phyloP scores from a whole-genome alignment of 1,140 invertebrate species.

The Temnothorax longispinosus region DNA sequence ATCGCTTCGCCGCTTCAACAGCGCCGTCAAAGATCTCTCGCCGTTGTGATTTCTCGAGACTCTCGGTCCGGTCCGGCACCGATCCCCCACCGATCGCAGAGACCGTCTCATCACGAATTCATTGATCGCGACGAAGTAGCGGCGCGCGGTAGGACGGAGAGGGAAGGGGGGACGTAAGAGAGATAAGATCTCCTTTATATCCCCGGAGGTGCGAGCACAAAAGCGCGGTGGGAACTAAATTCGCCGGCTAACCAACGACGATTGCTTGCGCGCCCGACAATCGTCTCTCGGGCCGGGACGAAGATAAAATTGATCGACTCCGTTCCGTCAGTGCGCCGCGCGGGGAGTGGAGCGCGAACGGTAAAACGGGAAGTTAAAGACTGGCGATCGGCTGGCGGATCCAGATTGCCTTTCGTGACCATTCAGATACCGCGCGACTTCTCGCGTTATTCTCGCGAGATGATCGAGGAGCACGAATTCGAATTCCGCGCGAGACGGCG shows the following conservation, averaged over 20 bases:
- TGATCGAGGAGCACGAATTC: neutral
- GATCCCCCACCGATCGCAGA: neutral
- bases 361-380: constrained; percentile 27
- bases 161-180: neutral
- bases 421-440: neutral
- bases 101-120: constrained; percentile 52
- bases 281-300: constrained; percentile 21
- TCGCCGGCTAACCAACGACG: constrained; percentile 53
- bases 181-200: constrained; percentile 53
- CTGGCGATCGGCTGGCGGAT: constrained; percentile 4
- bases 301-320: constrained; percentile 56
- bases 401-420: constrained; percentile 16
- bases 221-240: constrained; percentile 49
- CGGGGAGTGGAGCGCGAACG: neutral
- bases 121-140: constrained; percentile 36
- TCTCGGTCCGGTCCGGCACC: neutral
- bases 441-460: constrained; percentile 9
- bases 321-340: neutral
- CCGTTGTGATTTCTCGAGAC: constrained; percentile 26
- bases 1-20: neutral
- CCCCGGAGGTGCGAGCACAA: constrained; percentile 31
- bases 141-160: neutral
- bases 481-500: neutral
- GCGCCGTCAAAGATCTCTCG: neutral
- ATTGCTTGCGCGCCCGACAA: constrained; percentile 30